phyloP scores from a whole-genome alignment of 2,888 invertebrate species.

The Cephus pulcher region DNA sequence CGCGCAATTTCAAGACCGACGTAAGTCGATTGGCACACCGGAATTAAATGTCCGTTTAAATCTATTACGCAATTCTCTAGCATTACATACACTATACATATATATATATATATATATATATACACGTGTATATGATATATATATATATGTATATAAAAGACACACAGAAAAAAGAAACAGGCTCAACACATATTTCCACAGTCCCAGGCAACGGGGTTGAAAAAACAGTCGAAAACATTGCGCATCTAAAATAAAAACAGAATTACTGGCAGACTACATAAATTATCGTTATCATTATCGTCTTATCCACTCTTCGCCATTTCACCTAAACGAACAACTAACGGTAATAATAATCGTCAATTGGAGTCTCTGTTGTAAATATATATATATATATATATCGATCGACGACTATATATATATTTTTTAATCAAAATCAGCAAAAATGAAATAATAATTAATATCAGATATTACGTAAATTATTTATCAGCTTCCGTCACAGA shows the following conservation, averaged over 20 bases:
- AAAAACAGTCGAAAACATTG: constrained; percentile 7
- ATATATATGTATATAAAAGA: constrained; percentile 3
- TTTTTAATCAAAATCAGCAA: neutral
- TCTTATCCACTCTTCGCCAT: neutral
- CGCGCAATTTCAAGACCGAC: neutral
- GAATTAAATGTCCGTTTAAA: neutral
- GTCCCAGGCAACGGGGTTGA: constrained; percentile 12
- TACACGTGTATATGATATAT: neutral
- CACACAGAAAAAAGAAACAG: constrained; percentile 3
- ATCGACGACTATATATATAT: neutral
- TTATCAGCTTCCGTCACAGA: neutral
- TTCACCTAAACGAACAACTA: neutral
- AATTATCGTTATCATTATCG: neutral
- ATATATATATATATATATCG: no score
- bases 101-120: neutral
- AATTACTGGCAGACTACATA: neutral
- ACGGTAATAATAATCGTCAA: neutral
- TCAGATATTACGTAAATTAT: neutral
- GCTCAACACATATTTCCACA: constrained; percentile 9
- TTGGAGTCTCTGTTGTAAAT: neutral
- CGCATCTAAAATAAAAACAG: constrained; percentile 4
- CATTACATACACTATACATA: neutral
- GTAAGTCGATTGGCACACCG: neutral
- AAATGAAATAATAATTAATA: neutral
- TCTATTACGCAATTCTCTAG: constrained; percentile 3